A percentile compares a stretch with the other conserved stretches of the same genome.
Evolutionary conservation across 2,888 invertebrate species (phyloP).

Genomic region (Macrosiphum euphorbiae): DNA sequence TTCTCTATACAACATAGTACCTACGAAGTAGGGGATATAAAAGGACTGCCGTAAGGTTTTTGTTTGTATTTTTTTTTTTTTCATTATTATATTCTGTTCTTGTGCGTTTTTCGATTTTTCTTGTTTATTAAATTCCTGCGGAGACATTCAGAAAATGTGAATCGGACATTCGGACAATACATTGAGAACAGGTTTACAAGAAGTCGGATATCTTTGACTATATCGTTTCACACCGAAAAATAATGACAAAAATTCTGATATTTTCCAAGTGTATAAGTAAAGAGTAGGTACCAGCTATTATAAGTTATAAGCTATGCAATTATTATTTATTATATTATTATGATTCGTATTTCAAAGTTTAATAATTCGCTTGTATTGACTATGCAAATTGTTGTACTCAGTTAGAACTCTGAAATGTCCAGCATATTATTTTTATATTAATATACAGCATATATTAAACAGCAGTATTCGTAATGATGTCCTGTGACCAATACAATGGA

Average conservation of each 20-base stretch:
- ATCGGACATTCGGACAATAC: slow-evolving; percentile 5
- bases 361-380: background rate
- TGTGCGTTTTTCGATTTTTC: slow-evolving; percentile 11
- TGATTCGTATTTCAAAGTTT: background rate
- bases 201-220: slow-evolving; percentile 10
- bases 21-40: background rate
- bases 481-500: background rate
- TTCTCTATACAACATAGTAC: background rate
- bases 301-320: background rate
- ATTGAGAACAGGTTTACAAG: slow-evolving; percentile 39
- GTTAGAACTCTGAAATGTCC: background rate
- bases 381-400: background rate
- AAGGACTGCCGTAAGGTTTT: background rate
- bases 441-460: background rate
- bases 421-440: background rate
- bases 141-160: slow-evolving; percentile 47
- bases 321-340: background rate
- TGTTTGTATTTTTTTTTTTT: background rate
- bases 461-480: background rate
- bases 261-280: background rate
- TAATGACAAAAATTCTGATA: slow-evolving; percentile 4
- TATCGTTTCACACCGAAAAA: background rate
- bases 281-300: background rate
- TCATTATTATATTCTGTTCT: background rate
- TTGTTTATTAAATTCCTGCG: slow-evolving; percentile 39